phyloP scores from a whole-genome alignment of 1,140 invertebrate genomes.

The Leucophenga varia region DNA sequence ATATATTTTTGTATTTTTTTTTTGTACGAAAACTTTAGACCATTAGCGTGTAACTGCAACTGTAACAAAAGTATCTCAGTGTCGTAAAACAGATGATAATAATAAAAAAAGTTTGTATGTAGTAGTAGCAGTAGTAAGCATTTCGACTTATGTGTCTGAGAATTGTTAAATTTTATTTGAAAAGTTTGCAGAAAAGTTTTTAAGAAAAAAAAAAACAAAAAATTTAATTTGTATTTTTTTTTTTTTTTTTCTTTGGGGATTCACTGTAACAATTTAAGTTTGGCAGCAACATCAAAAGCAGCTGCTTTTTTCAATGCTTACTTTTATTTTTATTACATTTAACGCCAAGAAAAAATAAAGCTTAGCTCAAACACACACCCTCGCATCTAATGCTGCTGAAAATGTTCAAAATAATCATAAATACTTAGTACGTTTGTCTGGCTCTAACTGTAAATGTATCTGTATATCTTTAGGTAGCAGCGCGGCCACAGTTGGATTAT shows the following conservation, averaged over 20 bases:
- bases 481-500: slow-evolving; percentile 45
- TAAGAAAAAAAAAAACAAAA: too few relatives aligned
- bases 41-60: slow-evolving; percentile 35
- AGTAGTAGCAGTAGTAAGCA: too few relatives aligned
- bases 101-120: too few relatives aligned
- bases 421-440: slow-evolving; percentile 27
- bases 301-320: too few relatives aligned
- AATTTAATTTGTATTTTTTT: slow-evolving; percentile 11
- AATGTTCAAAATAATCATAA: slow-evolving; percentile 30
- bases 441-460: slow-evolving; percentile 13
- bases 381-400: slow-evolving; percentile 2
- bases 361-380: too few relatives aligned
- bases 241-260: slow-evolving; percentile 11
- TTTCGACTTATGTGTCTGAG: too few relatives aligned
- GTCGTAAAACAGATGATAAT: slow-evolving; percentile 40
- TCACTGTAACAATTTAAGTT: slow-evolving; percentile 5
- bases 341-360: too few relatives aligned
- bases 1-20: too few relatives aligned
- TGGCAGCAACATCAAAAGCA: slow-evolving; percentile 47
- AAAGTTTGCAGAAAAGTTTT: slow-evolving; percentile 21
- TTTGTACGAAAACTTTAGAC: slow-evolving; percentile 35
- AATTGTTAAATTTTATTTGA: slow-evolving; percentile 51
- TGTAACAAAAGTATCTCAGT: slow-evolving; percentile 17
- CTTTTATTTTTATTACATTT: too few relatives aligned
- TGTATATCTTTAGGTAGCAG: slow-evolving; percentile 26